Conservation (phyloP, 2,113 vertebrate genomes). For the Pelodiscus sinensis region DNA sequence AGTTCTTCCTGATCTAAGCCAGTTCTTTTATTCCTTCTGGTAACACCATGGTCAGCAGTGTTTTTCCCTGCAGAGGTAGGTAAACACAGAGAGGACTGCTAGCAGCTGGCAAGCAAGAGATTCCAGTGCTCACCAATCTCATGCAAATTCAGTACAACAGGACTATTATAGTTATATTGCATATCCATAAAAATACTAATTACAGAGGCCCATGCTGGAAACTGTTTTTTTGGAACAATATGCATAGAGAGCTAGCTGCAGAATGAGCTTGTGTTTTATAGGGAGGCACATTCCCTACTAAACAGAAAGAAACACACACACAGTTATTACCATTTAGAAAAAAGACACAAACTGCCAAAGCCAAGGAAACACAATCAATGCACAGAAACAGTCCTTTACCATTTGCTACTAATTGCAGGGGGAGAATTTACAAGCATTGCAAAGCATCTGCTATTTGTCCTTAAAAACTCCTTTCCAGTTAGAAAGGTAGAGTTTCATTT, state of each 20-base stretch:
- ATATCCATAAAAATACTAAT: constrained; percentile 65
- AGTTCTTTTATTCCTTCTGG: constrained; percentile 15
- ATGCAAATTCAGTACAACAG: constrained; percentile 29
- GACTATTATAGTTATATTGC: constrained; percentile 55
- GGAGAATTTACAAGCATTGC: constrained; percentile 49
- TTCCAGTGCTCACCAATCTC: constrained; percentile 26
- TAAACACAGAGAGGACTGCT: constrained; percentile 4
- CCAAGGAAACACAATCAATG: constrained; percentile 26
- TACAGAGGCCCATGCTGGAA: constrained; percentile 39
- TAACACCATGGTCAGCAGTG: neutral
- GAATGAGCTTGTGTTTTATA: neutral
- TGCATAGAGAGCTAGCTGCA: constrained; percentile 9
- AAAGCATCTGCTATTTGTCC: constrained; percentile 62
- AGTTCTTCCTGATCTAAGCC: neutral
- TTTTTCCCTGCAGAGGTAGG: neutral
- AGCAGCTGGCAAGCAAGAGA: constrained; percentile 50
- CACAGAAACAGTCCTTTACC: constrained; percentile 43
- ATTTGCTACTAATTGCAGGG: constrained; percentile 69
- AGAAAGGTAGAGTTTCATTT: constrained; percentile 53
- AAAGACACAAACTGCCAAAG: constrained; percentile 65
- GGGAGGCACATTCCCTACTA: neutral
- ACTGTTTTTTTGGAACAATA: constrained; percentile 27
- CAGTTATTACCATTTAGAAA: constrained; percentile 52
- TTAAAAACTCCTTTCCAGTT: constrained; percentile 57
- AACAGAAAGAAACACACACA: constrained; percentile 1